Conservation (phyloP, 2,797 vertebrate genomes). For the Vespertilio murinus region DNA sequence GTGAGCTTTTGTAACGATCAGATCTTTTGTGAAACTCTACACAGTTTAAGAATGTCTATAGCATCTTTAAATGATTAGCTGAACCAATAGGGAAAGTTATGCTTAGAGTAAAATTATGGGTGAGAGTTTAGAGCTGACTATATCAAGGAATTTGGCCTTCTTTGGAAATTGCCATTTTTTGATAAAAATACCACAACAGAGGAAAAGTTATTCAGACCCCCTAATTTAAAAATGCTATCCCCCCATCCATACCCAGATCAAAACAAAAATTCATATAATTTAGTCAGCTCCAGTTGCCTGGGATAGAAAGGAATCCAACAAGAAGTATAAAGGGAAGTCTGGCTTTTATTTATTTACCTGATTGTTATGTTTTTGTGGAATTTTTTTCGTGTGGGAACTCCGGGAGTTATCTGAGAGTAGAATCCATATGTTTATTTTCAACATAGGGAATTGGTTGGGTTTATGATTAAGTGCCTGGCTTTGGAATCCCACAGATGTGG, state of each 20-base stretch:
- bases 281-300: background rate
- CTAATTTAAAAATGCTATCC: slow-evolving; percentile 54
- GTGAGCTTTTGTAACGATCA: slow-evolving; percentile 47
- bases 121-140: slow-evolving; percentile 33
- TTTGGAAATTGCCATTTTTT: slow-evolving; percentile 70
- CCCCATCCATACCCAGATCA: slow-evolving; percentile 33
- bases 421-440: slow-evolving; percentile 6
- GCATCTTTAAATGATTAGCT: slow-evolving; percentile 60
- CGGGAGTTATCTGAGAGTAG: background rate
- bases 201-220: slow-evolving; percentile 20
- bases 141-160: slow-evolving; percentile 51
- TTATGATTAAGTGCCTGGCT: slow-evolving; percentile 3
- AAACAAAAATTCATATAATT: slow-evolving; percentile 58
- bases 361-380: slow-evolving; percentile 29
- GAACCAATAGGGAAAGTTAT: slow-evolving; percentile 40
- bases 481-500: slow-evolving; percentile 14
- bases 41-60: slow-evolving; percentile 47
- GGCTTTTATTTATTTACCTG: slow-evolving; percentile 51
- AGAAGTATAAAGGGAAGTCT: slow-evolving; percentile 40
- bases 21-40: slow-evolving; percentile 31
- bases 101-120: slow-evolving; percentile 61
- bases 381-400: slow-evolving; percentile 51
- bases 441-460: background rate
- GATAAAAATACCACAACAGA: slow-evolving; percentile 68
- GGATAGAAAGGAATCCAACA: slow-evolving; percentile 23